Evolutionary conservation across 2,113 vertebrate genomes (phyloP).

Genomic region (Larimichthys crocea): DNA sequence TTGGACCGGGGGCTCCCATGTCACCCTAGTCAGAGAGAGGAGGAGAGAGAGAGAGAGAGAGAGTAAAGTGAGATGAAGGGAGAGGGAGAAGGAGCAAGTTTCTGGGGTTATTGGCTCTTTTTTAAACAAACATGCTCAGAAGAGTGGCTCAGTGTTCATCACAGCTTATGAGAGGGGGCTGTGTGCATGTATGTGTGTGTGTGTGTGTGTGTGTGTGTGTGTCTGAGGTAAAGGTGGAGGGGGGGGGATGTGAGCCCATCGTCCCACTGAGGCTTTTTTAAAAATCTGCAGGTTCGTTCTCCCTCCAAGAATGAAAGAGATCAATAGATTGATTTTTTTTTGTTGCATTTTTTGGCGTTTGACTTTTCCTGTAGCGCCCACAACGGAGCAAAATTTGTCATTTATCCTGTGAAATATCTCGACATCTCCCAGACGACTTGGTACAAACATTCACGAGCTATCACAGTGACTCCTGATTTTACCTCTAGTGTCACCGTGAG

Average conservation of each 20-base stretch:
- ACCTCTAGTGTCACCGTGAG: neutral
- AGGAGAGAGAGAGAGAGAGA: slow-evolving; percentile 51
- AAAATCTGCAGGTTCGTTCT: slow-evolving; percentile 32
- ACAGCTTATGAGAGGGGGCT: slow-evolving; percentile 61
- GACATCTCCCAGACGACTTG: neutral
- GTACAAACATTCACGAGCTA: neutral
- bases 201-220: slow-evolving; percentile 21
- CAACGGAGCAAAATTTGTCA: neutral
- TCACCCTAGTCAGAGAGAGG: slow-evolving; percentile 86
- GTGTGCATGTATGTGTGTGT: slow-evolving; percentile 57
- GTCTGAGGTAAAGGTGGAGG: slow-evolving; percentile 50
- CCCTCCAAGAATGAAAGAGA: slow-evolving; percentile 19
- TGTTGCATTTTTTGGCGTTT: neutral
- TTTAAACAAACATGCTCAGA: slow-evolving; percentile 81
- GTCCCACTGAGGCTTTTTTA: slow-evolving; percentile 35
- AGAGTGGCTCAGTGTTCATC: slow-evolving; percentile 80
- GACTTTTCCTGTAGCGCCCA: neutral
- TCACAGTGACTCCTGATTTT: neutral
- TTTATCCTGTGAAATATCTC: neutral
- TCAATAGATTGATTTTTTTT: neutral
- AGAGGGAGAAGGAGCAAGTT: slow-evolving; percentile 80
- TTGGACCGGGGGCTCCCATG: slow-evolving; percentile 94
- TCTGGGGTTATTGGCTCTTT: slow-evolving; percentile 77
- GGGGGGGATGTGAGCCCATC: slow-evolving; percentile 43
- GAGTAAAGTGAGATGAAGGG: slow-evolving; percentile 78